Percentiles rank a stretch among this genome's conserved stretches.
These are phyloP conservation scores for Pangasius larnaudii DNA, from an alignment of 2,797 vertebrate species.

Conservation along the genomic window DNA sequence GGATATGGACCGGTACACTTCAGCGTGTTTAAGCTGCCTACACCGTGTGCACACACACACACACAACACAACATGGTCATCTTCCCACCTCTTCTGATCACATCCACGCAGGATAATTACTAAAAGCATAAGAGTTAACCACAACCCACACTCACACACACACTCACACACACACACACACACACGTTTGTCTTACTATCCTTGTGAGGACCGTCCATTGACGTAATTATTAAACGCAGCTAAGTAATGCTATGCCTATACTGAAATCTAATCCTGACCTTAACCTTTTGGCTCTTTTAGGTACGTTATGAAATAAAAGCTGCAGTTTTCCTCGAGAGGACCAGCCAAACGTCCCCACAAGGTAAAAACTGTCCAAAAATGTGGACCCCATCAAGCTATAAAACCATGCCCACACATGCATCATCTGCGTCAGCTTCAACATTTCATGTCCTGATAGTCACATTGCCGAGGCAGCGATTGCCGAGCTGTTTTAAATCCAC, in stretches of 20 bases:
- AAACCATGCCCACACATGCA: neutral
- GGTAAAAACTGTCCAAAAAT: neutral
- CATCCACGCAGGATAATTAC: conserved; percentile 50
- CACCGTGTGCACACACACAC: conserved; percentile 28
- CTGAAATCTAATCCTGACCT: neutral
- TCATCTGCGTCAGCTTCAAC: neutral
- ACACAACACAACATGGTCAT: neutral
- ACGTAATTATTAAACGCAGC: neutral
- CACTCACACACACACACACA: conserved; percentile 21
- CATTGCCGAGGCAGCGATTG: neutral
- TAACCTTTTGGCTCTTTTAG: neutral
- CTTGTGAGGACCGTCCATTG: neutral
- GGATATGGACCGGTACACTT: neutral
- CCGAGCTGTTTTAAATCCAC: neutral
- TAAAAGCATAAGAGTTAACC: conserved; percentile 48
- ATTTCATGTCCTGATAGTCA: neutral
- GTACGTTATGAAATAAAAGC: neutral
- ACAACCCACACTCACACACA: conserved; percentile 27
- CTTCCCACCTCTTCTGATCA: conserved; percentile 37
- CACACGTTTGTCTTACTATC: neutral
- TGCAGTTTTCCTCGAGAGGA: neutral
- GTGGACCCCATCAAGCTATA: neutral
- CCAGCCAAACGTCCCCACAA: neutral
- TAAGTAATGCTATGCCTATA: neutral
- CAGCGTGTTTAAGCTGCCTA: conserved; percentile 29